phyloP scores from a whole-genome alignment of 1,140 invertebrate genomes.

The Laupala kohalensis region DNA sequence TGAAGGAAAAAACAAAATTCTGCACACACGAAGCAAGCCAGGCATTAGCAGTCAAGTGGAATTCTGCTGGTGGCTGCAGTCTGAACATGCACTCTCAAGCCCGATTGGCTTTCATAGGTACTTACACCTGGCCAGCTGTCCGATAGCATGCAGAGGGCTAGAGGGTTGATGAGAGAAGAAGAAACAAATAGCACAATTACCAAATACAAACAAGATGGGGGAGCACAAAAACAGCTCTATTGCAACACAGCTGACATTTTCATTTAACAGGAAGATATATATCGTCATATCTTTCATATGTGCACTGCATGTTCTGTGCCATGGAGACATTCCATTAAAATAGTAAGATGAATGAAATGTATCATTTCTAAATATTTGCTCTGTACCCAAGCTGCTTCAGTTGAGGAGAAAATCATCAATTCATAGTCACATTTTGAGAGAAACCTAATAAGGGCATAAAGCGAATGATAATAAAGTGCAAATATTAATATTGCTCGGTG shows the following conservation, averaged over 20 bases:
- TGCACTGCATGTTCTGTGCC: background rate
- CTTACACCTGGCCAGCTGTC: conserved; percentile 75
- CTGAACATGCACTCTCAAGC: background rate
- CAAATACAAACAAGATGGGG: background rate
- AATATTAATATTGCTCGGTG: background rate
- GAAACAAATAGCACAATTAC: conserved; percentile 4
- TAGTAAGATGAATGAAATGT: no score
- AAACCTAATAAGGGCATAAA: background rate
- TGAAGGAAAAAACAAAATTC: background rate
- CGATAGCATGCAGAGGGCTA: conserved; percentile 74
- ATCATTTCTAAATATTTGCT: no score
- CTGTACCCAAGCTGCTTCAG: background rate
- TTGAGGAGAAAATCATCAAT: no score
- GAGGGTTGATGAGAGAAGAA: conserved; percentile 4
- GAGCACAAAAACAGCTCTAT: background rate
- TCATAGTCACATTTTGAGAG: background rate
- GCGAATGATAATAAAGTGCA: background rate
- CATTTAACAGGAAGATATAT: background rate
- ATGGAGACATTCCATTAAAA: background rate
- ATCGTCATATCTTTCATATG: background rate
- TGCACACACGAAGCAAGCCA: background rate
- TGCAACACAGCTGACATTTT: background rate
- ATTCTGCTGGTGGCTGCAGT: background rate
- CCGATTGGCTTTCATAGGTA: conserved; percentile 30
- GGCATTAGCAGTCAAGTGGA: background rate